Evolutionary conservation across 2,113 vertebrate genomes (phyloP).

Genomic region (Clarias magur): DNA sequence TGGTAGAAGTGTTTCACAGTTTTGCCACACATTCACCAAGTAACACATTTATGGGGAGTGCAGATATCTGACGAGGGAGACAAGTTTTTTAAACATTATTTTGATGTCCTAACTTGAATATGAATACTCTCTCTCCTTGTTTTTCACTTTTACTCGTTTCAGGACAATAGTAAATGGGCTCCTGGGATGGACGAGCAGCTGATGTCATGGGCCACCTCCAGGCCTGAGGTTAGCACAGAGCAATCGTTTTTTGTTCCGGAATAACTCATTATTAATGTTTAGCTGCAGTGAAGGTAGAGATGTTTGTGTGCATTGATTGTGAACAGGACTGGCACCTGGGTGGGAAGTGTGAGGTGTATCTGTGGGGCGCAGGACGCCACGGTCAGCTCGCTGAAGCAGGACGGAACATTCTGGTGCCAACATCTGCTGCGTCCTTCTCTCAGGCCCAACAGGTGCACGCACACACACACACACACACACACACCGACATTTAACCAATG

Average conservation of each 20-base stretch:
- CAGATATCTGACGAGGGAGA: not conserved
- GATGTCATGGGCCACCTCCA: slow-evolving; percentile 96
- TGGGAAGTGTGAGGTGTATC: slow-evolving; percentile 90
- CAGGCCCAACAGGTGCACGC: slow-evolving; percentile 90
- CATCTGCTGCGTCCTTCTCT: slow-evolving; percentile 87
- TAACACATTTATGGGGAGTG: too few species aligned
- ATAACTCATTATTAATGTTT: not conserved
- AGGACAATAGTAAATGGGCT: slow-evolving; percentile 98
- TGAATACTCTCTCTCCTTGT: not conserved
- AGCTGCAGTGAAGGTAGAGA: not conserved
- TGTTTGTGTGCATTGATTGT: not conserved
- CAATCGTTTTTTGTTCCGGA: not conserved
- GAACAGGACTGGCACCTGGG: slow-evolving; percentile 95
- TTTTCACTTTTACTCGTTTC: not conserved
- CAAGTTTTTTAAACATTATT: not conserved
- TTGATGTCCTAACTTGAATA: not conserved
- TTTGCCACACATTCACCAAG: too few species aligned
- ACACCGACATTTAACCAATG: not conserved
- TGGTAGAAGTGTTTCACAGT: too few species aligned
- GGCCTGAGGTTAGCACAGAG: slow-evolving; percentile 82
- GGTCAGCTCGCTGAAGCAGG: slow-evolving; percentile 95
- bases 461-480: not conserved
- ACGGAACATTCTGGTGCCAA: slow-evolving; percentile 90
- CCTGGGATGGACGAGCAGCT: slow-evolving; percentile 94
- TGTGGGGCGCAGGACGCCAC: slow-evolving; percentile 94